Percentiles rank a stretch among this genome's conserved stretches.
Conservation (phyloP, 2,888 invertebrate species). For the Aradus depressus region DNA sequence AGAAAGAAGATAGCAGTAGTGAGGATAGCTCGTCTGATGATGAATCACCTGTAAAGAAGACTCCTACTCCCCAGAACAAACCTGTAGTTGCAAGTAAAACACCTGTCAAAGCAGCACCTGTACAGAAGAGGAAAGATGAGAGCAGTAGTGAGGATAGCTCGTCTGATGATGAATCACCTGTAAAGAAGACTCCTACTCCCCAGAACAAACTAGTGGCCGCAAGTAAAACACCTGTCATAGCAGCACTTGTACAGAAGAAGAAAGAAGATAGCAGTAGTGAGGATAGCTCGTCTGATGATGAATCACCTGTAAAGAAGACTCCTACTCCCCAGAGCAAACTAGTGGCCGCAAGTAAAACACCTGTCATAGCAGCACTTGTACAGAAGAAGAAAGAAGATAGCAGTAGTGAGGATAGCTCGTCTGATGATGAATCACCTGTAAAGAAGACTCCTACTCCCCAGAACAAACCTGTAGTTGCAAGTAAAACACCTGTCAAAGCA, state of each 20-base stretch:
- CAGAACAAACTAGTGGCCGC: too few relatives aligned
- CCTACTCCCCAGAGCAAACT: background rate
- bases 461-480: too few relatives aligned
- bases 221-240: too few relatives aligned
- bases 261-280: conserved; percentile 13
- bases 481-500: conserved; percentile 1
- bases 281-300: conserved; percentile 12
- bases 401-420: conserved; percentile 23
- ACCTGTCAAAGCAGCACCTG: background rate
- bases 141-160: conserved; percentile 11
- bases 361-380: conserved; percentile 27
- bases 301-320: conserved; percentile 5
- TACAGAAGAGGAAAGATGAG: conserved; percentile 9
- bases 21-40: conserved; percentile 12
- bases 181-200: conserved; percentile 23
- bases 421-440: conserved; percentile 26
- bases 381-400: conserved; percentile 18
- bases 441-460: background rate
- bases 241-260: too few relatives aligned
- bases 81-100: too few relatives aligned
- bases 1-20: conserved; percentile 11
- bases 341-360: too few relatives aligned
- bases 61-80: too few relatives aligned
- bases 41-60: conserved; percentile 27
- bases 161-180: conserved; percentile 20